Evolutionary conservation across 2,888 invertebrate genomes (phyloP).

Genomic region (Lithophane leautieri): DNA sequence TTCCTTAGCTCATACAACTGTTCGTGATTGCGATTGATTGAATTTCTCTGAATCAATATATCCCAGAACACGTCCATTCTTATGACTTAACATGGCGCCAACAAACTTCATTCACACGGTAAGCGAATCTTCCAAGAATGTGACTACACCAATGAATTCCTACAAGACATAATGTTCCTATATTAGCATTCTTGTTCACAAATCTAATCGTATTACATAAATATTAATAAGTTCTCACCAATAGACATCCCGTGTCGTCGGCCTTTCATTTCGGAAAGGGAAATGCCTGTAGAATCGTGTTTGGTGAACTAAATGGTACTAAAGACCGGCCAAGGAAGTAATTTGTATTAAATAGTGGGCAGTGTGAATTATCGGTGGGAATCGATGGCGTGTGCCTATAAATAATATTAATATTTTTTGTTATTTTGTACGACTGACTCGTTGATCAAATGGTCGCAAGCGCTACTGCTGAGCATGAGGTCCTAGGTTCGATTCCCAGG

Average conservation of each 20-base stretch:
- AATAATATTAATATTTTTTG: constrained; percentile 14
- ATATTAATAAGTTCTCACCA: constrained; percentile 40
- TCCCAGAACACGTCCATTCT: constrained; percentile 47
- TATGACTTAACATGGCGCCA: constrained; percentile 43
- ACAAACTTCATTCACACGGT: constrained; percentile 46
- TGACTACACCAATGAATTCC: not conserved
- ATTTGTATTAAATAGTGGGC: constrained; percentile 56
- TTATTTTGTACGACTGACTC: no score
- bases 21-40: constrained; percentile 26
- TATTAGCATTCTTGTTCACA: constrained; percentile 15
- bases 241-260: constrained; percentile 74
- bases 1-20: not conserved
- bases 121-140: constrained; percentile 37
- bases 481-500: no score
- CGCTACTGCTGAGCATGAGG: no score
- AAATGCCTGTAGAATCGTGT: constrained; percentile 75
- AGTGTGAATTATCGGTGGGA: constrained; percentile 59
- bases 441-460: no score
- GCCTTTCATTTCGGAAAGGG: constrained; percentile 73
- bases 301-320: constrained; percentile 66
- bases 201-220: constrained; percentile 38
- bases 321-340: constrained; percentile 66
- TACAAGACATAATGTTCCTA: constrained; percentile 7
- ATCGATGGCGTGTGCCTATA: constrained; percentile 19
- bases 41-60: constrained; percentile 46